Conservation (phyloP, 2,797 vertebrate genomes). For the Chiloscyllium punctatum region DNA sequence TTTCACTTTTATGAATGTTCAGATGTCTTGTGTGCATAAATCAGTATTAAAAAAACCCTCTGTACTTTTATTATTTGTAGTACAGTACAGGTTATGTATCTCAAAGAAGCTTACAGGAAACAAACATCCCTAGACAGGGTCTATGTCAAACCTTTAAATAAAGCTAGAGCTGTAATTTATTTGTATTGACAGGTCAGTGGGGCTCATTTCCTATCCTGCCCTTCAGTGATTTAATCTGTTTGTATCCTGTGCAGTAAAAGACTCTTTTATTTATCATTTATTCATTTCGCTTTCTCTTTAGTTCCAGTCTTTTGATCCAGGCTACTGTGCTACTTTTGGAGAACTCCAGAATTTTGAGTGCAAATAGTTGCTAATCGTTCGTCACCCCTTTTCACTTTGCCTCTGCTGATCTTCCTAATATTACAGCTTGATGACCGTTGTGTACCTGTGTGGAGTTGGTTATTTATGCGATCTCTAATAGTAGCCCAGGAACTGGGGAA, state of each 20-base stretch:
- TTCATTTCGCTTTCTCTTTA: background rate
- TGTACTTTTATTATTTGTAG: slow-evolving; percentile 5
- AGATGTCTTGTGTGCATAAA: slow-evolving; percentile 30
- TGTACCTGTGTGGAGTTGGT: background rate
- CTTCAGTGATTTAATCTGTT: slow-evolving; percentile 13
- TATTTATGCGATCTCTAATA: slow-evolving; percentile 5
- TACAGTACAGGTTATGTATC: background rate
- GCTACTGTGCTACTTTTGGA: background rate
- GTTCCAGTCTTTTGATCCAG: background rate
- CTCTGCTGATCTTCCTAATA: background rate
- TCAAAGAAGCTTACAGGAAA: slow-evolving; percentile 8
- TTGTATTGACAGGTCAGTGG: background rate
- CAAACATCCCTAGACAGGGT: background rate
- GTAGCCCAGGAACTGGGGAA: background rate
- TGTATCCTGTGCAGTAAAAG: background rate
- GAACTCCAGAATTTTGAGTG: background rate
- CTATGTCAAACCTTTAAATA: background rate
- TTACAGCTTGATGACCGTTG: background rate
- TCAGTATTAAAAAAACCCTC: slow-evolving; percentile 13
- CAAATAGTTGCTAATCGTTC: background rate
- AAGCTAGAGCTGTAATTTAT: slow-evolving; percentile 17
- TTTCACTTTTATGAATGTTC: slow-evolving; percentile 35
- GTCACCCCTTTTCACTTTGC: background rate
- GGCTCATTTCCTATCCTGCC: slow-evolving; percentile 24
- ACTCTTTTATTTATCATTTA: background rate